Percentiles rank a stretch among this genome's conserved stretches.
phyloP scores from a whole-genome alignment of 1,140 invertebrate species.

The Drosophila dunni region DNA sequence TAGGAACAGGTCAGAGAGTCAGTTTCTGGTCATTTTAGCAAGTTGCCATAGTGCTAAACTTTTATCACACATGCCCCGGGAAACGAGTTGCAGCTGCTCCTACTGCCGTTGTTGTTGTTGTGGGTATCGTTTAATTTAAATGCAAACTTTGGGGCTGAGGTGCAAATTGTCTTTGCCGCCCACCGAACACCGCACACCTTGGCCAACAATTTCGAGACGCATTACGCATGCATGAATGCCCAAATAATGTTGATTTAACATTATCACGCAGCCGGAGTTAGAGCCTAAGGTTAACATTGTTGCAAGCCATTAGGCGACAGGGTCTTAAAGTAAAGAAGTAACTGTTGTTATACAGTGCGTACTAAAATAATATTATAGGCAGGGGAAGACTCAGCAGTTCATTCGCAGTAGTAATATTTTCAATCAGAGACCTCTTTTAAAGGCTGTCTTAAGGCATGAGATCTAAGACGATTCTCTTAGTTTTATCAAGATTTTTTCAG shows the following conservation, averaged over 20 bases:
- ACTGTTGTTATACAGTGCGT: not conserved
- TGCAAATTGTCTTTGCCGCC: conserved; percentile 69
- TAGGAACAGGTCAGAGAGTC: not conserved
- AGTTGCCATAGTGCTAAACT: conserved; percentile 66
- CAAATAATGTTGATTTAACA: conserved; percentile 84
- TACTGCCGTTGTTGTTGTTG: not conserved
- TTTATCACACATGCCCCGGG: conserved; percentile 55
- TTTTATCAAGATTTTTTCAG: too few species aligned
- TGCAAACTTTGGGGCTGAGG: conserved; percentile 65
- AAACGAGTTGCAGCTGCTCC: conserved; percentile 10
- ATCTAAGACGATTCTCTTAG: too few species aligned
- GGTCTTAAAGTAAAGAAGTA: conserved; percentile 2
- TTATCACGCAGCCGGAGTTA: conserved; percentile 60
- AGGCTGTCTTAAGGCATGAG: too few species aligned
- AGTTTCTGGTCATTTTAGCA: conserved; percentile 13
- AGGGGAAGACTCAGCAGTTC: too few species aligned
- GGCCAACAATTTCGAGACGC: conserved; percentile 73
- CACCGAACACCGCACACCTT: not conserved
- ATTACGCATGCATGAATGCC: conserved; percentile 83
- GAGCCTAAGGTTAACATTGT: conserved; percentile 56
- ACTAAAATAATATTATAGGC: too few species aligned
- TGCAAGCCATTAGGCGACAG: conserved; percentile 22
- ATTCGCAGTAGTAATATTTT: too few species aligned
- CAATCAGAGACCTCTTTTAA: too few species aligned
- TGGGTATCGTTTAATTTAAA: conserved; percentile 72